These are phyloP conservation scores for Drosophila heteroneura DNA, from an alignment of 2,888 invertebrate species.

Conservation along the genomic window DNA sequence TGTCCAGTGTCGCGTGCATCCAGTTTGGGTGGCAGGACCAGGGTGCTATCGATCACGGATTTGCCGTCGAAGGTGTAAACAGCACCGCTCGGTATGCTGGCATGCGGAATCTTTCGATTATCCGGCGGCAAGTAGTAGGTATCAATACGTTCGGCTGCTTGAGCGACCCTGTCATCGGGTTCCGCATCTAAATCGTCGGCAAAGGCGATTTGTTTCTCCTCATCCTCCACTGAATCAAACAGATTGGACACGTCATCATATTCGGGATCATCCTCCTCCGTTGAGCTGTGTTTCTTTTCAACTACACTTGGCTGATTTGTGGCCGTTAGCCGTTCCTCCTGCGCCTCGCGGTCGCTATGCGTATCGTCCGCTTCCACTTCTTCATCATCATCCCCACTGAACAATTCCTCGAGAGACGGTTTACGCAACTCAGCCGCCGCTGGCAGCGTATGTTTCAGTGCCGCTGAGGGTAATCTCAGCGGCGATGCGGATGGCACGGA, in stretches of 20 bases:
- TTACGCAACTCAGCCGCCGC: slow-evolving; percentile 82
- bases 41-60: slow-evolving; percentile 88
- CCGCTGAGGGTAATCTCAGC: slow-evolving; percentile 58
- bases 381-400: slow-evolving; percentile 22
- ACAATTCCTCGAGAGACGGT: slow-evolving; percentile 82
- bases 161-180: slow-evolving; percentile 83
- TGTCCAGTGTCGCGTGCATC: slow-evolving; percentile 67
- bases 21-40: slow-evolving; percentile 86
- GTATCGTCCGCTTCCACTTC: slow-evolving; percentile 29
- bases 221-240: slow-evolving; percentile 52
- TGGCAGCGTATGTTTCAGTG: slow-evolving; percentile 60
- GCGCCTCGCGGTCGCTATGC: slow-evolving; percentile 17
- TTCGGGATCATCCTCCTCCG: slow-evolving; percentile 41
- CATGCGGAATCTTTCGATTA: slow-evolving; percentile 84
- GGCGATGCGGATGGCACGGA: slow-evolving; percentile 40
- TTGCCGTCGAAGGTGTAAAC: slow-evolving; percentile 92
- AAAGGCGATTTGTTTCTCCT: slow-evolving; percentile 49
- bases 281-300: slow-evolving; percentile 23
- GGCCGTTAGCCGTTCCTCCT: slow-evolving; percentile 7
- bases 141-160: slow-evolving; percentile 90
- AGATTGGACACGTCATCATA: slow-evolving; percentile 58
- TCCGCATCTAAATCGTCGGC: slow-evolving; percentile 71
- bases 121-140: slow-evolving; percentile 91
- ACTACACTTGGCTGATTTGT: slow-evolving; percentile 25
- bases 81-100: slow-evolving; percentile 86